These are phyloP conservation scores for Anisognathus igniventris DNA, from an alignment of 2,797 vertebrate species.

Conservation along the genomic window DNA sequence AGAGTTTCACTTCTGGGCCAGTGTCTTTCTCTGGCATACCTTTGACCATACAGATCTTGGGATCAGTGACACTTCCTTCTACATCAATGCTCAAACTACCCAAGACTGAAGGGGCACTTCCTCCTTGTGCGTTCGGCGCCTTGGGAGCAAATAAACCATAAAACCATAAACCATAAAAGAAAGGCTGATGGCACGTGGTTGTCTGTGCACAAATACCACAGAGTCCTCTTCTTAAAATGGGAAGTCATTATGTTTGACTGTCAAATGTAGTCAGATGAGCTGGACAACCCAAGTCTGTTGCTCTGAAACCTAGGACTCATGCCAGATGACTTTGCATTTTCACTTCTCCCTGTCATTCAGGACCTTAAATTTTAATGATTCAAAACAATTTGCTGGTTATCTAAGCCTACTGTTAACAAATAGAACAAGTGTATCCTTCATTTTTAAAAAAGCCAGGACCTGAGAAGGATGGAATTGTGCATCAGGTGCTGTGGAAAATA, in stretches of 20 bases:
- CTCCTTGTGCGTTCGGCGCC: rapidly evolving
- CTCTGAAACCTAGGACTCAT: background rate
- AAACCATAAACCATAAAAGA: background rate
- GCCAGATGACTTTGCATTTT: slow-evolving; percentile 37
- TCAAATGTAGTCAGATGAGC: background rate
- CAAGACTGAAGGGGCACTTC: background rate
- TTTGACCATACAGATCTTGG: background rate
- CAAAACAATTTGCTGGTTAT: background rate
- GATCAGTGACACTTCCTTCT: background rate
- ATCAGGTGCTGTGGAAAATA: background rate
- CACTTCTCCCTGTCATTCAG: background rate
- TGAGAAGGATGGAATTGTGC: background rate
- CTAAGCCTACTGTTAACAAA: background rate
- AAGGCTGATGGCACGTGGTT: rapidly evolving
- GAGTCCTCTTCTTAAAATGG: background rate
- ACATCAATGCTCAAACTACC: background rate
- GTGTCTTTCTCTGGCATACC: background rate
- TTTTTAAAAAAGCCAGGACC: background rate
- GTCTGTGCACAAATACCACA: background rate
- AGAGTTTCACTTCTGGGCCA: background rate
- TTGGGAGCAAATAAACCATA: background rate
- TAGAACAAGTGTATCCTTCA: background rate
- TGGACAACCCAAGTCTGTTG: background rate
- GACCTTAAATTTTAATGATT: background rate
- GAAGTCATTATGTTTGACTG: background rate